Evolutionary conservation across 2,797 vertebrate species (phyloP).

Genomic region (Jordanella pulchra): DNA sequence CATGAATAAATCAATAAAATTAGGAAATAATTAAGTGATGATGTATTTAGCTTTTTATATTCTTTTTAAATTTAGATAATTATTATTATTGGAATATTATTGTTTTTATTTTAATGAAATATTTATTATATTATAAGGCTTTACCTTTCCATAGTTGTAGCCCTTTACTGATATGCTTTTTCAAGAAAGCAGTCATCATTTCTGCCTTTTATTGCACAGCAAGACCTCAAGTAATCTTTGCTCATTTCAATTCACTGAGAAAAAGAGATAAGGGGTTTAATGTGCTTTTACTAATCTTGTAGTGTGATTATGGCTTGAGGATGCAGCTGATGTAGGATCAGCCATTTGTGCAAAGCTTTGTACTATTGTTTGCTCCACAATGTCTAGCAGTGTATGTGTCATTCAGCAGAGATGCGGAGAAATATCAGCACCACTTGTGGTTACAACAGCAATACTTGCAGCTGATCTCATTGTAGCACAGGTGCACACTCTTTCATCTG

Average conservation of each 20-base stretch:
- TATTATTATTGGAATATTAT: too few species aligned
- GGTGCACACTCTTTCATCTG: conserved; percentile 54
- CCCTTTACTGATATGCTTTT: background rate
- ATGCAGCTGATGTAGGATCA: conserved; percentile 58
- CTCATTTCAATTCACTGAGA: conserved; percentile 30
- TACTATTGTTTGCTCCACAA: conserved; percentile 69
- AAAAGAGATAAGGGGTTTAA: conserved; percentile 46
- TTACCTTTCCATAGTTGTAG: background rate
- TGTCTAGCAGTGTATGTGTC: conserved; percentile 57
- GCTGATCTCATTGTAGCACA: conserved; percentile 69
- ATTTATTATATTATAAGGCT: background rate
- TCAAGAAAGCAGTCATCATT: conserved; percentile 7
- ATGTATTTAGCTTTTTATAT: background rate
- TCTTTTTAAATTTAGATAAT: background rate
- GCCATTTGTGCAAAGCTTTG: conserved; percentile 64
- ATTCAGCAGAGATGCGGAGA: conserved; percentile 50
- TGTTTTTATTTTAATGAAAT: background rate
- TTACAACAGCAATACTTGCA: conserved; percentile 52
- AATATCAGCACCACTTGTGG: conserved; percentile 55
- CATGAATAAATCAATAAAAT: too few species aligned
- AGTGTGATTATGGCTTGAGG: conserved; percentile 49
- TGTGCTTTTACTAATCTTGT: conserved; percentile 57
- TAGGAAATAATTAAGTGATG: too few species aligned
- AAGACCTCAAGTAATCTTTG: conserved; percentile 41
- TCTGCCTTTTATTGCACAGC: conserved; percentile 18